Evolutionary conservation across 2,888 invertebrate species (phyloP), one percentile per base, ranked within the genome.

Genomic region (Drosophila anceps): DNA sequence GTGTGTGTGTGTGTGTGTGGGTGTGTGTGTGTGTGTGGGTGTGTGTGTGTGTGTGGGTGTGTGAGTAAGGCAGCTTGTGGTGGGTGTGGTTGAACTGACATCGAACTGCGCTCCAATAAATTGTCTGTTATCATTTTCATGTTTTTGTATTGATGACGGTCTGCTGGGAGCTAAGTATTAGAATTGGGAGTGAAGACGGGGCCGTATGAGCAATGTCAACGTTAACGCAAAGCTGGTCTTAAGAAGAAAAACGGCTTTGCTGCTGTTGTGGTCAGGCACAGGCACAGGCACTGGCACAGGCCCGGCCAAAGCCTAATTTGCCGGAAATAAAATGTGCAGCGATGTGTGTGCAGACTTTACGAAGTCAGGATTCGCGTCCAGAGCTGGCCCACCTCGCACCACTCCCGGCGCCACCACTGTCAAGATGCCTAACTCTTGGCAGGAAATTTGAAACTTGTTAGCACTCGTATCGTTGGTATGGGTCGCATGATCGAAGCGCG

Each of bases 261-360:
- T 24, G 50, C 33, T 24, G 54, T 43, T 15, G 57, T 51, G n/a
- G n/a, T n/a, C 24, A 24, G 24, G 24, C 24, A 24, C 61, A 46
- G 18, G 50, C 35, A 13, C 24, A 24, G 24, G 24, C 24, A 24
- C 61, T 43, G 18, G 50, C 35, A 13, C 29, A 27, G n/a, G 29
- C 15, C 37, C 20, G 50, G 41, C 29, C 76, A 71, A 73, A 79
- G 79, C 81, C 86, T 88, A 88, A 87, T 87, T 87, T 85, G 80
- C 84, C 86, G 88, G 86, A 87, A 87, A 88, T 87, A 87, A 86
- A 87, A 87, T 87, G 86, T 86, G 84, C 84, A 88, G 81, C 84
- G 81, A 87, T 84, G 88, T 86, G 57, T 33, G 88, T 75, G 69
- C 43, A 70, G 71, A 64, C 70, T 76, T 81, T 86, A 76, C 63